Percentiles rank a stretch among this genome's conserved stretches.
Evolutionary conservation across 2,113 vertebrate genomes (phyloP).

Genomic region (Butorides virescens): DNA sequence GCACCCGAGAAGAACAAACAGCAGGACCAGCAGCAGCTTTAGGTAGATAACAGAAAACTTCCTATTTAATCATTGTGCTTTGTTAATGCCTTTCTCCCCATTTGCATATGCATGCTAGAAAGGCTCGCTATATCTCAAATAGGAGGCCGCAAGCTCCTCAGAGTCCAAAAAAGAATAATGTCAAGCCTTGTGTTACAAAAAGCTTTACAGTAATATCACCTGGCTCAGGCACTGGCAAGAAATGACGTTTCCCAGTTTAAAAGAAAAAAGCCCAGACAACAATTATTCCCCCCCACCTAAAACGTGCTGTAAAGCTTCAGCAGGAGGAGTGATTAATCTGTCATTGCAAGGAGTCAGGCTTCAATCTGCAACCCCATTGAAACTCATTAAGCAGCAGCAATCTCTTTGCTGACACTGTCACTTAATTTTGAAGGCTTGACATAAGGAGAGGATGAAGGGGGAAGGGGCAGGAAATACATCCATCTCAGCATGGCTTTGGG

Average conservation of each 20-base stretch:
- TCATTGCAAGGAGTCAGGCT: slow-evolving; percentile 5
- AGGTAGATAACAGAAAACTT: background rate
- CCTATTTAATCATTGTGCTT: background rate
- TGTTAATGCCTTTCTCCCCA: background rate
- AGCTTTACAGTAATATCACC: background rate
- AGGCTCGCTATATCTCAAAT: background rate
- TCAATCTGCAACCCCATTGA: slow-evolving; percentile 3
- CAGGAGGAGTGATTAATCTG: slow-evolving; percentile 23
- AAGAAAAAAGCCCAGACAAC: background rate
- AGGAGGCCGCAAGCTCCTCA: background rate
- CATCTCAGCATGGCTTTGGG: background rate
- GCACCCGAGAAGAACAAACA: background rate
- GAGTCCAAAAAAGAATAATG: background rate
- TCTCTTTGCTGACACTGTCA: slow-evolving; percentile 3
- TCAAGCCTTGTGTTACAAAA: background rate
- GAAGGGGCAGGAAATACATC: background rate
- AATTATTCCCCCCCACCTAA: background rate
- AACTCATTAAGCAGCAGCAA: slow-evolving; percentile 21
- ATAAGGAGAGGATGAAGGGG: background rate
- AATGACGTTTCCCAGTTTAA: background rate
- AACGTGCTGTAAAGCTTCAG: background rate
- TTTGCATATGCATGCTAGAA: background rate
- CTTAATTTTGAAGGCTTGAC: background rate
- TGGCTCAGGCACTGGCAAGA: background rate
- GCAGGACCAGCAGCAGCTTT: background rate